A percentile compares a stretch with the other conserved stretches of the same genome.
Conservation (phyloP, 1,140 invertebrate species). For the Drosophila mojavensis region DNA sequence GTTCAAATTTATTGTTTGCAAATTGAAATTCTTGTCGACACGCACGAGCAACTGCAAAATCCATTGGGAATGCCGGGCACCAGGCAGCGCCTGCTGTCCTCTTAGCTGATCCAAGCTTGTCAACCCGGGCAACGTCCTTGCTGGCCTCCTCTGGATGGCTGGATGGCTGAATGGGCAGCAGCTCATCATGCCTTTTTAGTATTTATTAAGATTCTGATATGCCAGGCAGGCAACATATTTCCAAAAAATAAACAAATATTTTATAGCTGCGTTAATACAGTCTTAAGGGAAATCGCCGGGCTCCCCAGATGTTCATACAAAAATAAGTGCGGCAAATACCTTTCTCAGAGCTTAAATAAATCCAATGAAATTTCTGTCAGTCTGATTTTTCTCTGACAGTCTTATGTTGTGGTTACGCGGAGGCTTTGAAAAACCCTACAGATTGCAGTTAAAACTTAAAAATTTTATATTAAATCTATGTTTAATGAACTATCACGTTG, state of each 20-base stretch:
- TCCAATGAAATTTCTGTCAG: too few species aligned
- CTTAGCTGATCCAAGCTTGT: slow-evolving; percentile 41
- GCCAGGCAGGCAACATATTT: slow-evolving; percentile 63
- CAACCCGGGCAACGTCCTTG: slow-evolving; percentile 53
- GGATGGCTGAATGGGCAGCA: slow-evolving; percentile 42
- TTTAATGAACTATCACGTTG: too few species aligned
- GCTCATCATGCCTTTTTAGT: slow-evolving; percentile 70
- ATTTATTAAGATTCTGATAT: slow-evolving; percentile 72
- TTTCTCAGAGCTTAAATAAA: not conserved
- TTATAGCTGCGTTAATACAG: slow-evolving; percentile 34
- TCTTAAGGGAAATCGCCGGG: slow-evolving; percentile 11
- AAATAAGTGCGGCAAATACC: not conserved
- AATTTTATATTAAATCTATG: too few species aligned
- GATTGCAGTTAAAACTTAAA: too few species aligned
- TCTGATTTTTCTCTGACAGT: not conserved
- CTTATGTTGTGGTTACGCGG: not conserved
- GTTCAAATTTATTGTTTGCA: slow-evolving; percentile 79
- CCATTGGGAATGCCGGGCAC: slow-evolving; percentile 64
- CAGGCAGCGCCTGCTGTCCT: slow-evolving; percentile 39
- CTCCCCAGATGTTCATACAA: slow-evolving; percentile 2
- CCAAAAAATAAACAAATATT: slow-evolving; percentile 57
- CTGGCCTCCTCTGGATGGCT: slow-evolving; percentile 30
- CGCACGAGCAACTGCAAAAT: slow-evolving; percentile 71
- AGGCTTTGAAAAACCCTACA: too few species aligned
- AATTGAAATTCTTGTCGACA: slow-evolving; percentile 82